These are phyloP conservation scores for Cyprinodon tularosa DNA, from an alignment of 2,113 vertebrate species.

Conservation along the genomic window DNA sequence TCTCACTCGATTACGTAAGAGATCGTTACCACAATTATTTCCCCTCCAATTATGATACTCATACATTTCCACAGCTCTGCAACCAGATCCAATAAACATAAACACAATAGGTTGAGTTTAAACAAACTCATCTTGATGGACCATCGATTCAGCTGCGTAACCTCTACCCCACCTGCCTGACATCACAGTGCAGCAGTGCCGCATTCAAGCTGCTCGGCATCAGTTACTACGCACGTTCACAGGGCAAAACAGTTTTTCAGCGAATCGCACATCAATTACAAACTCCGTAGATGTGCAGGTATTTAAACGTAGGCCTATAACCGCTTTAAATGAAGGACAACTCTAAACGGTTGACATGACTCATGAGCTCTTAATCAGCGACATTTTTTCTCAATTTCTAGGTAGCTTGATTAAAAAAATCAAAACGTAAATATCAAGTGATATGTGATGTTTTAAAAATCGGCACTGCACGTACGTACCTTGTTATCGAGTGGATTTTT, in stretches of 20 bases:
- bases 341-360: conserved; percentile 23
- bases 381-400: background rate
- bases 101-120: too few species aligned
- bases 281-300: background rate
- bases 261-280: background rate
- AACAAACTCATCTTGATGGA: background rate
- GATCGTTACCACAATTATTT: background rate
- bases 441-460: accelerated
- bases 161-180: conserved; percentile 61
- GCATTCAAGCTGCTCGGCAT: conserved; percentile 23
- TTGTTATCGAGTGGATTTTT: conserved; percentile 76
- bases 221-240: background rate
- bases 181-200: conserved; percentile 26
- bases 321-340: background rate
- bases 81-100: background rate
- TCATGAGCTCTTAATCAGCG: conserved; percentile 6
- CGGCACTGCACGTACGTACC: conserved; percentile 41
- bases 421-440: accelerated
- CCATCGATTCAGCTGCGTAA: background rate
- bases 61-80: too few species aligned
- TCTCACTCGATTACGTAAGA: background rate
- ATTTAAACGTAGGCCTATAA: background rate
- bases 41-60: background rate
- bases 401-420: accelerated
- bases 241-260: background rate